Evolutionary conservation across 1,140 invertebrate species (phyloP), one percentile per base, ranked within the genome.

Genomic region (Oedothorax gibbosus): DNA sequence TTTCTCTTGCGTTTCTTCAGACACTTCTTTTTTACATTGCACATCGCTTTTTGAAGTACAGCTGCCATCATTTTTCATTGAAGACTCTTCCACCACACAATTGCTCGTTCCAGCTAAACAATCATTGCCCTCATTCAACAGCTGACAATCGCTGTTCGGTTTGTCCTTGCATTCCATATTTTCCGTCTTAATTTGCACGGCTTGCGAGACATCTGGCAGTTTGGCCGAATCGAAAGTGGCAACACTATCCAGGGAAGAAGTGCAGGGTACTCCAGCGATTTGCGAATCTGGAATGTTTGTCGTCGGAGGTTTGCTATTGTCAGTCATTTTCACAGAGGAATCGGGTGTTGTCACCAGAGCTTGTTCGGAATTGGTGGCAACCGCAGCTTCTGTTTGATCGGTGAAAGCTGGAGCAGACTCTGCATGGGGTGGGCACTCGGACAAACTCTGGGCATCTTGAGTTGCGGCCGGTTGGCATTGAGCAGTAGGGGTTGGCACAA

Each of bases 341-440:
- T 20, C 65, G 1, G 69, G 20, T 21, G 72, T 82, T 64, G 80
- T 66, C 56, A 56, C 71, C 50, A 84, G 68, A 35, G 81, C 81
- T n/a, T 84, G 81, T 49, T 84, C 81, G 53, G 81, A 84, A 76
- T 84, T 84, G 9, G 80, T 82, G 49, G 81, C 75, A 50, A 84
- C 72, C 54, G 81, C 71, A 10, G 81, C 81, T 84, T 76, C 56
- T 56, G 72, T 84, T 62, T 84, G 81, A 65, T 84, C 81, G 21
- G 81, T 84, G 57, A 84, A 84, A 11, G 75, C 53, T 65, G 81
- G 81, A 0, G 81, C 81, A 56, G 81, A 84, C 54, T 84, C 81
- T 49, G 81, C 81, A 75, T 84, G 81, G 12, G 81, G 81, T 51
- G 81, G 81, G 56, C 81, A 84, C 20, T 84, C 62, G 14, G 71